Evolutionary conservation across 2,113 vertebrate species (phyloP), one percentile per base, ranked within the genome.

Genomic region (Sinocyclocheilus anshuiensis): DNA sequence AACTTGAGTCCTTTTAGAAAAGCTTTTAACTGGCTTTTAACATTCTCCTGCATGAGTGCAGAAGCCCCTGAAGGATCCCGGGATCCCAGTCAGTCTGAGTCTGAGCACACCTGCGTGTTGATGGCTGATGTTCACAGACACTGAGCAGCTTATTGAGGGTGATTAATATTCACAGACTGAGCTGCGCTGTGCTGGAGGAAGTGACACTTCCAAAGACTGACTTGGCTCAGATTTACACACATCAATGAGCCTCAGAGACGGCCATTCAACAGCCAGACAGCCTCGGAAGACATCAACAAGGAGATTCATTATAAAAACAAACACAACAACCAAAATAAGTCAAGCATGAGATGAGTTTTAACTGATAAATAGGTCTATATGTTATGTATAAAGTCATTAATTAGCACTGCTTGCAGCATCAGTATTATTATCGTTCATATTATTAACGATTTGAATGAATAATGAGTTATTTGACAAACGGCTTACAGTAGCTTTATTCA

Each of bases 91-190:
- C 57, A 45, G 22, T 29, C 39, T 20, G 18, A 16, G 22, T 22
- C 79, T 24, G 3, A 4, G 39, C 16, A 39, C 48, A 72, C 55
- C 84, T 83, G 74, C 61, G 57, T 18, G 65, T 42, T 78, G 76
- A 76, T 33, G 16, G 16, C 67, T 48, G 69, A 78, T 39, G 36
- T 57, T 74, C 45, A 45, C 57, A 86, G 48, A 87, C 84, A 84
- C 84, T 79, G 81, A 74, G 78, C 50, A 22, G 39, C 20, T 84
- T 80, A 87, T 69, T 81, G 55, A 82, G 57, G 18, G 12, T 59
- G 50, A 89, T 87, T 87, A 83, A 86, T 84, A 89, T 87, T 86
- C 42, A n/a, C 26, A 78, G 86, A 89, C 61, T 81, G 69, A 71
- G 36, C 85, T 39, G 48, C 36, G 72, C 79, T 78, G 84, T 84